Evolutionary conservation across 2,113 vertebrate genomes (phyloP), one percentile per base, ranked within the genome.

Genomic region (Trinectes maculatus): DNA sequence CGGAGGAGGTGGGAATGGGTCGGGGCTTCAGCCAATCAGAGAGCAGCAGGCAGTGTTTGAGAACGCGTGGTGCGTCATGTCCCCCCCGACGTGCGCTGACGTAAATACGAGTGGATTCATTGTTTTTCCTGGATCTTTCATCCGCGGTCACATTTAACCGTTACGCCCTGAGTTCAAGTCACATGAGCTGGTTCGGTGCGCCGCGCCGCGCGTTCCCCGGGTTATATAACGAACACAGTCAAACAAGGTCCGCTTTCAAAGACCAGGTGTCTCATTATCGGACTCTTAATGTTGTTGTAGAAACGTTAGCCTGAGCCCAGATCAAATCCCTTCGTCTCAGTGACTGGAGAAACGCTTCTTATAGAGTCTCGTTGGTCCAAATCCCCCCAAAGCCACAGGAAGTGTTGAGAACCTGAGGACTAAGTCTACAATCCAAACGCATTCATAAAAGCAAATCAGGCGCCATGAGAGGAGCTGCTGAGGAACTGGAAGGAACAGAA

Each of bases 1-100:
- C 71, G 63, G 48, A 81, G 82, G 76, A 69, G 64, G 55, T 79
- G 62, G 79, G 53, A 79, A 73, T 6, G 21, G 40, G 72, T 72
- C 62, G 43, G 70, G 53, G 78, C 68, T 64, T 79, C 69, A 63
- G 64, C 57, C 82, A 80, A 63, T 77, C 72, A 70, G 53, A 86
- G 77, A 75, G 64, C 43, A 22, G 66, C 44, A 59, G 54, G 63
- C 71, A 80, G 51, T 77, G 62, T 64, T 83, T 83, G 53, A 62
- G 51, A 84, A 75, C 13, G 19, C 43, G 43, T 29, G 36, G 64
- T 70, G 33, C 49, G 21, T 44, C 69, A 63, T 75, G 63, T 82
- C 55, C 44, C 55, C 44, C 49, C 16, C 68, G 61, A 80, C 73
- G 71, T 82, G 54, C 57, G 31, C 19, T 16, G 74, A 85, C 43